Evolutionary conservation across 2,113 vertebrate species (phyloP).

Genomic region (Garra rufa): DNA sequence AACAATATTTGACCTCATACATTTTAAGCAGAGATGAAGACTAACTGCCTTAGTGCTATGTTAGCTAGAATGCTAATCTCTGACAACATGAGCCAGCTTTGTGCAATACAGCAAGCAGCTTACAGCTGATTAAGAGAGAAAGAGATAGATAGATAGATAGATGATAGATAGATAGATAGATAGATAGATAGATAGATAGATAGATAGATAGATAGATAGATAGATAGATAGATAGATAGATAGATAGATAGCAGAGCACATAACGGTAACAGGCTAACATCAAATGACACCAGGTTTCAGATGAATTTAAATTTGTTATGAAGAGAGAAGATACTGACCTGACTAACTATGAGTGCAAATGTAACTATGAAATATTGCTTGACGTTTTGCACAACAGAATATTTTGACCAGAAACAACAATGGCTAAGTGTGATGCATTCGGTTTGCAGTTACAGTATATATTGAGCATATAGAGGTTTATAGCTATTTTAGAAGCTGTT

Average conservation of each 20-base stretch:
- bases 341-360: constrained; percentile 6
- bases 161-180: constrained; percentile 26
- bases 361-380: constrained; percentile 10
- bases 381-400: not conserved
- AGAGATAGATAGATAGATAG: constrained; percentile 20
- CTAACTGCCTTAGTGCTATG: constrained; percentile 34
- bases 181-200: constrained; percentile 29
- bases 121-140: constrained; percentile 6
- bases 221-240: constrained; percentile 25
- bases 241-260: constrained; percentile 15
- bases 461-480: constrained; percentile 26
- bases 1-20: constrained; percentile 61
- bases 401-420: constrained; percentile 26
- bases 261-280: constrained; percentile 42
- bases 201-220: constrained; percentile 20
- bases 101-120: constrained; percentile 45
- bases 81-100: constrained; percentile 35
- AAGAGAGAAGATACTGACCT: not conserved
- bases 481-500: constrained; percentile 15
- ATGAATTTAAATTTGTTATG: constrained; percentile 22
- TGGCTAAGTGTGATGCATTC: constrained; percentile 4
- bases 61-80: constrained; percentile 37
- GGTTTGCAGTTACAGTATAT: constrained; percentile 31
- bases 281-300: constrained; percentile 28
- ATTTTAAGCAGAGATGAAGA: constrained; percentile 45